Percentiles rank a stretch among this genome's conserved stretches.
Evolutionary conservation across 2,113 vertebrate genomes (phyloP).

Genomic region (Embiotoca jacksoni): DNA sequence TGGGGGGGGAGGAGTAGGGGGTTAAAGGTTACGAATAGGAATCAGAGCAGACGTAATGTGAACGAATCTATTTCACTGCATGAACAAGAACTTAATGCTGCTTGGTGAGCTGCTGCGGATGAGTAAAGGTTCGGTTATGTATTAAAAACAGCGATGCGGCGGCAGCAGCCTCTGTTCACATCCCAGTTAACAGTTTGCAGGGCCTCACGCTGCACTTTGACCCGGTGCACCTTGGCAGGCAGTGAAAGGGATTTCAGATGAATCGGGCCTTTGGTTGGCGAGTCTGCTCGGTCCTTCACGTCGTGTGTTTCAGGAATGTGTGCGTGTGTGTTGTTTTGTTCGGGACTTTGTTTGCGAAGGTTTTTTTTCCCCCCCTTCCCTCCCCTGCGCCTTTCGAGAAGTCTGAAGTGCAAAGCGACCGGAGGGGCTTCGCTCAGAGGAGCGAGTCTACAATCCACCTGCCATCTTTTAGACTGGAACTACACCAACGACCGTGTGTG

Average conservation of each 20-base stretch:
- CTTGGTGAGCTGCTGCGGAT: too few relatives aligned
- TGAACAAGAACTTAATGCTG: too few relatives aligned
- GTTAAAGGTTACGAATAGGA: too few relatives aligned
- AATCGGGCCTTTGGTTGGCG: slow-evolving; percentile 60
- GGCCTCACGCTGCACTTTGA: slow-evolving; percentile 79
- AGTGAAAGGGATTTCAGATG: slow-evolving; percentile 73
- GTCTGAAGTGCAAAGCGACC: not conserved
- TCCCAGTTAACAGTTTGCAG: slow-evolving; percentile 55
- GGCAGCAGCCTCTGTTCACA: slow-evolving; percentile 18
- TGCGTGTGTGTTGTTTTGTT: slow-evolving; percentile 33
- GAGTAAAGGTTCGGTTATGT: slow-evolving; percentile 21
- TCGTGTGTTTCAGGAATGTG: slow-evolving; percentile 85
- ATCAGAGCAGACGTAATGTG: too few relatives aligned
- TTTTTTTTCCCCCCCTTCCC: too few relatives aligned
- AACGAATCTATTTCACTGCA: too few relatives aligned
- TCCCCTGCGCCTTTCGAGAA: not conserved
- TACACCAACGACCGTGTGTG: too few relatives aligned
- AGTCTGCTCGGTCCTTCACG: slow-evolving; percentile 48
- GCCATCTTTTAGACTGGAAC: too few relatives aligned
- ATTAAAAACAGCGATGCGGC: slow-evolving; percentile 47
- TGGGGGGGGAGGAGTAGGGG: too few relatives aligned
- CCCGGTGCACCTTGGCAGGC: slow-evolving; percentile 76
- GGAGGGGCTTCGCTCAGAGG: not conserved
- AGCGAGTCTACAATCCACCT: slow-evolving; percentile 19
- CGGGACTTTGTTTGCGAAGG: not conserved